These are phyloP conservation scores for Aplysina aerophoba DNA, from an alignment of 37 sponge, comb jelly and placozoan genomes.

Conservation along the genomic window DNA sequence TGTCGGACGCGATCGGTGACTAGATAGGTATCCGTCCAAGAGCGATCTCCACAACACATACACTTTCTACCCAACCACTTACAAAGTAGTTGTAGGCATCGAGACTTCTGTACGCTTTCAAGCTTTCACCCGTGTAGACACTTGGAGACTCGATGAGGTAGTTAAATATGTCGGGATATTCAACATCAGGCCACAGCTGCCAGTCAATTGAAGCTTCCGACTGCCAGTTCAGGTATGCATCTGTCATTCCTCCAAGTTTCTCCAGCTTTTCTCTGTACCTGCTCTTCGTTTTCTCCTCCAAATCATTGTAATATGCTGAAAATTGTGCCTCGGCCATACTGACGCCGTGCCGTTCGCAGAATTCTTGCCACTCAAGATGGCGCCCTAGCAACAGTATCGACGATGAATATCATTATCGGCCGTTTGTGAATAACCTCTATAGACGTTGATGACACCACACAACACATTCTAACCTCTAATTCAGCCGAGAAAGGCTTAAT, in stretches of 20 bases:
- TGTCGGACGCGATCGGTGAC: too few species aligned
- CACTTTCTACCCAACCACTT: slow-evolving; percentile 36
- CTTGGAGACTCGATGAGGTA: slow-evolving; percentile 45
- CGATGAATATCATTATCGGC: not conserved
- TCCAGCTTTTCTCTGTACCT: slow-evolving; percentile 37
- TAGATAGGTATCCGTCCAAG: not conserved
- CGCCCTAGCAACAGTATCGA: slow-evolving; percentile 20
- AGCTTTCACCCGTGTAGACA: slow-evolving; percentile 42
- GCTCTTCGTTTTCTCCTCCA: slow-evolving; percentile 25
- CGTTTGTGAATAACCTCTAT: slow-evolving; percentile 15
- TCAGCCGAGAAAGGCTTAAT: too few species aligned
- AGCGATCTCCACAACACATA: not conserved
- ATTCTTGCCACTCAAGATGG: slow-evolving; percentile 20
- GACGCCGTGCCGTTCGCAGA: slow-evolving; percentile 11
- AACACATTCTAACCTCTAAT: too few species aligned
- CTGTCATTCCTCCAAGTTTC: slow-evolving; percentile 32
- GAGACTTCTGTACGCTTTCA: slow-evolving; percentile 47
- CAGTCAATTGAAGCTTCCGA: slow-evolving; percentile 10
- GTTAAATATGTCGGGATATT: slow-evolving; percentile 56
- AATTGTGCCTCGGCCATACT: not conserved
- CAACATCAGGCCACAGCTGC: slow-evolving; percentile 56
- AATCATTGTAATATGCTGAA: slow-evolving; percentile 11
- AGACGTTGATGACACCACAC: too few species aligned
- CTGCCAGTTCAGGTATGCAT: slow-evolving; percentile 7
- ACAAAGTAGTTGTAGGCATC: slow-evolving; percentile 52